Conservation (phyloP, 2,888 invertebrate genomes). For the Sphaeridia pumilis region DNA sequence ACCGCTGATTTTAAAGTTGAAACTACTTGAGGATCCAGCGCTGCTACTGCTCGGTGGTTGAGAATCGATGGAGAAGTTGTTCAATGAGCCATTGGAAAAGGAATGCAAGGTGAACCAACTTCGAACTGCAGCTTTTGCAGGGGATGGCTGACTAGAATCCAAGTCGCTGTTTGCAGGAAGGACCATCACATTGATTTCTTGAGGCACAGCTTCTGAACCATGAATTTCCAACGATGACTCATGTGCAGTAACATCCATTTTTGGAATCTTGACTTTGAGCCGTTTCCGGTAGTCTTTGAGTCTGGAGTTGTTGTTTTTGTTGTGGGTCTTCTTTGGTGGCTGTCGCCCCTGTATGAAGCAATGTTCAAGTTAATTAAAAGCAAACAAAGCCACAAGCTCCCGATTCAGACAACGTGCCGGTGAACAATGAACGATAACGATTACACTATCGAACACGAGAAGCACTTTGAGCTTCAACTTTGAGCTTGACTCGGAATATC, state of each 20-base stretch:
- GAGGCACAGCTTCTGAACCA: background rate
- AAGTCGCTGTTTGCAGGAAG: background rate
- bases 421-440: too few species aligned
- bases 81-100: background rate
- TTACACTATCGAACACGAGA: too few species aligned
- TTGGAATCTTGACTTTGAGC: background rate
- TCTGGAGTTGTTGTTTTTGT: background rate
- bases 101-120: constrained; percentile 1
- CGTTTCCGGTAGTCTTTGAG: background rate
- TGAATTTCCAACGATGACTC: too few species aligned
- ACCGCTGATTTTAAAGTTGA: background rate
- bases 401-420: too few species aligned
- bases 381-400: too few species aligned
- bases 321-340: too few species aligned
- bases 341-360: too few species aligned
- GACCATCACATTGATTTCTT: background rate
- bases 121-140: background rate
- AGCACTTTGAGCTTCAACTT: too few species aligned
- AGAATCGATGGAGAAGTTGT: background rate
- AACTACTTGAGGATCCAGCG: background rate
- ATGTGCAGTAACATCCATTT: background rate
- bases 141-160: background rate
- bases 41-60: background rate
- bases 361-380: too few species aligned
- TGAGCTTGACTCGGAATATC: too few species aligned